A percentile compares a stretch with the other conserved stretches of the same genome.
Evolutionary conservation across 2,888 invertebrate genomes (phyloP).

Genomic region (Caenorhabditis japonica): DNA sequence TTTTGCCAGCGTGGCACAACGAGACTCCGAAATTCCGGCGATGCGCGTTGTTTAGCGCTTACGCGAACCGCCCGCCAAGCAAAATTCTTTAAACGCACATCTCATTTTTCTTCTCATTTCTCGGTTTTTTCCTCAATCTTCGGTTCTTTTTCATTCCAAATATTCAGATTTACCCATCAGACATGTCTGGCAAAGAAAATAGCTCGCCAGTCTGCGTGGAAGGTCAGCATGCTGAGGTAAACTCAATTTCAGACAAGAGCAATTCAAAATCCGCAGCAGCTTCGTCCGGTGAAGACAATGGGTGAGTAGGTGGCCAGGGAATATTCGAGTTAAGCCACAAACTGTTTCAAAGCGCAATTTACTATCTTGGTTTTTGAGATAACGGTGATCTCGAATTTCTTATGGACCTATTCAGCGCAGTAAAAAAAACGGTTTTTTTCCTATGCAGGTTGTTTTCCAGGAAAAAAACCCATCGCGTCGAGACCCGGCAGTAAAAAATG

Average conservation of each 20-base stretch:
- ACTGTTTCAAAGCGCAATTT: too few species aligned
- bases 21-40: conserved; percentile 29
- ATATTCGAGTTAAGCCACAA: too few species aligned
- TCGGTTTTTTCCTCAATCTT: neutral
- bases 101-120: neutral
- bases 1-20: conserved; percentile 36
- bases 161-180: conserved; percentile 11
- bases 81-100: conserved; percentile 20
- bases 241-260: conserved; percentile 21
- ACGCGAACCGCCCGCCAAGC: conserved; percentile 25
- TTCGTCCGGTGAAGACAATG: conserved; percentile 11
- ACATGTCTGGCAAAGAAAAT: conserved; percentile 42
- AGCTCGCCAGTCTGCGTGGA: conserved; percentile 17
- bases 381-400: too few species aligned
- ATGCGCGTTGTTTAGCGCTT: conserved; percentile 13
- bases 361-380: too few species aligned
- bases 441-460: too few species aligned
- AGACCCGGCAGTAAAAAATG: too few species aligned
- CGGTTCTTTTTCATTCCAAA: neutral
- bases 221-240: conserved; percentile 28
- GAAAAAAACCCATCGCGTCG: too few species aligned
- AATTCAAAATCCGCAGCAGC: neutral
- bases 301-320: too few species aligned
- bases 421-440: too few species aligned
- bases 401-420: too few species aligned